Base-by-base conservation (phyloP, 53 echinoderm and acorn worm species). In the Apostichopus leukothele region DNA sequence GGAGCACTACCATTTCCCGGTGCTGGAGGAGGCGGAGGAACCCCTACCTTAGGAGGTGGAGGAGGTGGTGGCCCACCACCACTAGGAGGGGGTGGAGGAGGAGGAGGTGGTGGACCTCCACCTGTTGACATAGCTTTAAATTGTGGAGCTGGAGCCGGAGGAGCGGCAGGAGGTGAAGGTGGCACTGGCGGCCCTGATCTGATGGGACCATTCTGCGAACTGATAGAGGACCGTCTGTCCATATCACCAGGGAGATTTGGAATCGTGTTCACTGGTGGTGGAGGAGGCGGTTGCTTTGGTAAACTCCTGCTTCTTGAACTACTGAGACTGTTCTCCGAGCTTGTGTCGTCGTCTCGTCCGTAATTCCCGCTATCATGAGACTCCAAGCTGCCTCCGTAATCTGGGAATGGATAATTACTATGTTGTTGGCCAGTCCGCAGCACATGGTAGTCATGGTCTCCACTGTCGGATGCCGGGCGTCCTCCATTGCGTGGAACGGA, bases 21-120 rank as follows among this genome's bases (percentile, higher is more conserved):
- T 39, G 92, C 90, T 57, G 95, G 93, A 12, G 92, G 95, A 20
- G 95, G 95, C 0, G 92, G 92, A 1, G 90, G 88, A 18, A 61
- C 67, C 14, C 73, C 50, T 60, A 19, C 75, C 5, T 88, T 73
- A 9, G 91, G 79, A 7, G 88, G 83, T 7, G 90, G 89, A 0
- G 89, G 77, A 3, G 92, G 86, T 4, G 86, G 86, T 9, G 67
- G 52, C 1, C 19, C 26, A 86, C 86, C 86, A 67, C 27, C 23
- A 7, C 5, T 5, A 27, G 3, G 3, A 60, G 84, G 61, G n/a
- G 86, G 86, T 66, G 25, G 25, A 5, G 50, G 67, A 67, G 68
- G 27, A 16, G 78, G 87, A 5, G 89, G 75, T 7, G 67, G 75
- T 6, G 88, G 88, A 39, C 84, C 76, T 60, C 75, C 63, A 20